Evolutionary conservation across 2,113 vertebrate genomes (phyloP), one percentile per base, ranked within the genome.

Genomic region (Cheilinus undulatus): DNA sequence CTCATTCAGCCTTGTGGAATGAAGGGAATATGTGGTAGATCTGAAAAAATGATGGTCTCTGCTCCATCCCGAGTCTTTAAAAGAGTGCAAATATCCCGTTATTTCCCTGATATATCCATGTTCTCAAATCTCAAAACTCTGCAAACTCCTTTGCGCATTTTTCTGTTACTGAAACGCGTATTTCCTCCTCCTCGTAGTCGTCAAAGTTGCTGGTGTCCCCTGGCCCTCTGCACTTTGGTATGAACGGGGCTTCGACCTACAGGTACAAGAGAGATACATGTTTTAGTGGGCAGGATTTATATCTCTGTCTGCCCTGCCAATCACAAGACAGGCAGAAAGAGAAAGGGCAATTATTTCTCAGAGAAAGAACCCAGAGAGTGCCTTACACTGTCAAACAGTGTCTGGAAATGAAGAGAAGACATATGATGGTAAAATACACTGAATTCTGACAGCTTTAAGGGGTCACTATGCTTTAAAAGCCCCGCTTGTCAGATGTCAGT

Each of bases 131-230:
- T 91, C 97, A 99, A 96, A 99, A 99, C 93, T 99, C 98, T 71
- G 95, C 94, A 94, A 99, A 99, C 93, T 99, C 97, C 92, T 97
- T 99, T 50, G 91, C 94, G 79, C 98, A 99, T 93, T 99, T 99
- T 94, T 99, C 97, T 74, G 97, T 99, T 91, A 98, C 89, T 86
- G 98, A 99, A 76, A 98, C 96, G 42, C 97, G 96, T 91, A 99
- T 96, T 88, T 98, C 97, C 92, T 99, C 97, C 81, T 99, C 98
- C 83, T 99, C 98, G 70, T 99, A 99, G 92, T 99, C 98, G 56
- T 99, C 98, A 7, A 99, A 99, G 93, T 99, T 99, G 96, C 98
- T 99, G 72, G 97, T 98, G 93, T 99, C 98, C 66, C 98, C 98
- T 14, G 97, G 96, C 78, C 98, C 98, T 97, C 97, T 95, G 94